Percentiles rank a stretch among this genome's conserved stretches.
These are phyloP conservation scores for Trachurus trachurus DNA, from an alignment of 2,797 vertebrate genomes.

Conservation along the genomic window DNA sequence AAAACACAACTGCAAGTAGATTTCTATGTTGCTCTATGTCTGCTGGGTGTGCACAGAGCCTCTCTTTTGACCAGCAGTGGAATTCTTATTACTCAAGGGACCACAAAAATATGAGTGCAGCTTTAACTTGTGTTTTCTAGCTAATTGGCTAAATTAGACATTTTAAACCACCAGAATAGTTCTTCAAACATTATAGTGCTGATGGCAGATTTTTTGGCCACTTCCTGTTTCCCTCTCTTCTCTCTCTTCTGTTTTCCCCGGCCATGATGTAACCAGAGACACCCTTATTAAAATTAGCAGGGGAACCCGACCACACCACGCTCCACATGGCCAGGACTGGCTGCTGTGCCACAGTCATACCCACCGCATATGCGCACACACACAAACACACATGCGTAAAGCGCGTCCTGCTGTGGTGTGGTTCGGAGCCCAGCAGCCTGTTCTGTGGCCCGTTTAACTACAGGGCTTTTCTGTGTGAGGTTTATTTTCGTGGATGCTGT, in stretches of 20 bases:
- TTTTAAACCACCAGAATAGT: not conserved
- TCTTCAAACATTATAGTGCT: conserved; percentile 29
- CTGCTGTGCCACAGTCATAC: conserved; percentile 40
- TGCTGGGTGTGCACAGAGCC: not conserved
- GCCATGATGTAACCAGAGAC: conserved; percentile 76
- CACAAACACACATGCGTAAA: conserved; percentile 30
- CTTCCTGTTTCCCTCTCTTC: conserved; percentile 32
- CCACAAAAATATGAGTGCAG: not conserved
- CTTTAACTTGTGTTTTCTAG: not conserved
- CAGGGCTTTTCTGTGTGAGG: conserved; percentile 77
- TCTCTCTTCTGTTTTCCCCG: conserved; percentile 33
- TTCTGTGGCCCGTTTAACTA: conserved; percentile 73
- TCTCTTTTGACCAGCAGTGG: too few species aligned
- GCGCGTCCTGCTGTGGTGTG: conserved; percentile 59
- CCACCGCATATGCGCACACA: conserved; percentile 23
- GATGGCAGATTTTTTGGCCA: conserved; percentile 18
- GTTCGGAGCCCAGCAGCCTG: conserved; percentile 66
- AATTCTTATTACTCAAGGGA: not conserved
- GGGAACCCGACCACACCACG: conserved; percentile 71
- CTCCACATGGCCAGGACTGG: conserved; percentile 56
- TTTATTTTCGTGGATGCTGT: conserved; percentile 78
- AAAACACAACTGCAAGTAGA: not conserved
- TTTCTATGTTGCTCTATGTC: not conserved
- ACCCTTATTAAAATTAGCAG: conserved; percentile 75
- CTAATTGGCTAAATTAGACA: conserved; percentile 21